These are phyloP conservation scores for Lottia gigantea DNA, from an alignment of 2,888 invertebrate genomes.

Conservation along the genomic window DNA sequence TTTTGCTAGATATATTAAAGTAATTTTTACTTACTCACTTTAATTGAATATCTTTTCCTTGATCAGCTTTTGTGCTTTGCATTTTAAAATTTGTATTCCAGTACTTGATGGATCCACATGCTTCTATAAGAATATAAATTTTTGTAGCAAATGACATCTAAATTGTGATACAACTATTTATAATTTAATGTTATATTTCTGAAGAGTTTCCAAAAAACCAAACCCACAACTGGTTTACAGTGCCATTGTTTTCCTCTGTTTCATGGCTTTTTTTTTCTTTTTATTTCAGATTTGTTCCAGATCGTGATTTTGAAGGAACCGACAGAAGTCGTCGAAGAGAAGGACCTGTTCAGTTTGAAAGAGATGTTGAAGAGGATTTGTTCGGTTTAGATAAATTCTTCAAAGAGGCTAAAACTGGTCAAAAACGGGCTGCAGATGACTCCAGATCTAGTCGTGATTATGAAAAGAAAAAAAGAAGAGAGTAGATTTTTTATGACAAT, in stretches of 20 bases:
- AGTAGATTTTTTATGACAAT: slow-evolving; percentile 19
- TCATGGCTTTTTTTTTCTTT: slow-evolving; percentile 12
- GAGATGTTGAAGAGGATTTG: slow-evolving; percentile 80
- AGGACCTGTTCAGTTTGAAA: slow-evolving; percentile 92
- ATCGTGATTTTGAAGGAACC: slow-evolving; percentile 95
- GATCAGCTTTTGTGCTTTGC: too few species aligned
- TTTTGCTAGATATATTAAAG: too few species aligned
- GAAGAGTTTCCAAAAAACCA: neutral
- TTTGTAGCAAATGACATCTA: too few species aligned
- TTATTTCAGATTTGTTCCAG: slow-evolving; percentile 87
- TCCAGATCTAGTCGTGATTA: slow-evolving; percentile 59
- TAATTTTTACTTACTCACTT: too few species aligned
- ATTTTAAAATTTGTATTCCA: too few species aligned
- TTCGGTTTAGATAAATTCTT: slow-evolving; percentile 99
- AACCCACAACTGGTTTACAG: too few species aligned
- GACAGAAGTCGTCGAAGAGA: slow-evolving; percentile 73
- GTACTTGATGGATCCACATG: too few species aligned
- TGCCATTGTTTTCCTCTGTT: too few species aligned
- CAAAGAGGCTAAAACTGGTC: slow-evolving; percentile 88
- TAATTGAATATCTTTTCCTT: too few species aligned
- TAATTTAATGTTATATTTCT: too few species aligned
- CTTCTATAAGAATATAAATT: too few species aligned
- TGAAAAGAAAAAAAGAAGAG: slow-evolving; percentile 58
- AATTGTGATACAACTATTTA: too few species aligned
- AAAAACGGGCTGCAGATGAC: slow-evolving; percentile 61